phyloP scores from a whole-genome alignment of 2,113 vertebrate species.

The Sorex araneus region DNA sequence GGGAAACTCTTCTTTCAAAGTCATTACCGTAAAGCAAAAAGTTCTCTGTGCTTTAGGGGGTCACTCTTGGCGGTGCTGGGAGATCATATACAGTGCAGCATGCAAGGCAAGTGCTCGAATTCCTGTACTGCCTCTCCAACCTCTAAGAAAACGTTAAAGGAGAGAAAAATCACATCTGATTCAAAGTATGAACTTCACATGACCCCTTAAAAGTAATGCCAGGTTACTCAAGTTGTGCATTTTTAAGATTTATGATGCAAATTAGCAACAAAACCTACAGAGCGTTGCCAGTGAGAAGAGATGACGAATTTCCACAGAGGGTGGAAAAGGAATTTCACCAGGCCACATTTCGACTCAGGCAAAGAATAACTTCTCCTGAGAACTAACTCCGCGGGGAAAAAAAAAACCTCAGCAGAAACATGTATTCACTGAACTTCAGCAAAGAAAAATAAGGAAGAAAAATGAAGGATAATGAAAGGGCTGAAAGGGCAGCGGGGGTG shows the following conservation, averaged over 20 bases:
- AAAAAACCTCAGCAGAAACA: background rate
- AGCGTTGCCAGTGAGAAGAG: background rate
- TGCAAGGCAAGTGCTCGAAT: too few relatives aligned
- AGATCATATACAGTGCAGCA: too few relatives aligned
- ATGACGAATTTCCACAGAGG: background rate
- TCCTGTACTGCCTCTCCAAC: too few relatives aligned
- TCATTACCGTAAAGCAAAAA: conserved; percentile 9
- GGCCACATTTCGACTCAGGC: background rate
- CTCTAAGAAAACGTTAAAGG: too few relatives aligned
- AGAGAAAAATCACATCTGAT: conserved; percentile 25
- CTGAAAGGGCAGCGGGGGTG: background rate
- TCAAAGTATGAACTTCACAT: conserved; percentile 12
- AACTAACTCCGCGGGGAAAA: background rate
- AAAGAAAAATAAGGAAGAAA: background rate
- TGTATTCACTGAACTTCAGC: conserved; percentile 29
- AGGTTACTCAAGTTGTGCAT: conserved; percentile 28
- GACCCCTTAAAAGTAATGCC: conserved; percentile 14
- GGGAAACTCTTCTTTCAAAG: conserved; percentile 10
- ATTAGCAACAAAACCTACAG: background rate
- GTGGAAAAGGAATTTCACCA: background rate
- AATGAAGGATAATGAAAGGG: background rate
- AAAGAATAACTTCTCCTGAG: background rate
- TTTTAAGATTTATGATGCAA: conserved; percentile 47
- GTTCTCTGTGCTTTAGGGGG: too few relatives aligned
- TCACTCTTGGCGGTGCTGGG: background rate